A percentile compares a stretch with the other conserved stretches of the same genome.
Conservation (phyloP, 2,888 invertebrate genomes). For the Luperina nickerlii region DNA sequence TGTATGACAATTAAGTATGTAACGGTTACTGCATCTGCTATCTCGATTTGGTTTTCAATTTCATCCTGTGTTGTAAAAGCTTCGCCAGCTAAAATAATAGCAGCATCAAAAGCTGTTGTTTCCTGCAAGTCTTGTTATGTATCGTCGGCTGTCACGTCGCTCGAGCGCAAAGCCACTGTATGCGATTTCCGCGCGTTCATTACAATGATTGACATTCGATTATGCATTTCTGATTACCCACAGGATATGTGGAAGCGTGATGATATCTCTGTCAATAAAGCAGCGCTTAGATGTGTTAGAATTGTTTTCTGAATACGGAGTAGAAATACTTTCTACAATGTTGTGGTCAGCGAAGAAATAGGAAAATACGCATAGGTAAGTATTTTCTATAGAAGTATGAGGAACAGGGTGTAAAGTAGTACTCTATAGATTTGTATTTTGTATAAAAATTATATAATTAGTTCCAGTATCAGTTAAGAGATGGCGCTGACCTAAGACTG, state of each 20-base stretch:
- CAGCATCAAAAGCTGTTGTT: constrained; percentile 30
- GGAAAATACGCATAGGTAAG: background rate
- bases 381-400: background rate
- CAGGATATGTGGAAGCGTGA: constrained; percentile 44
- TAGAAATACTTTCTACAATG: background rate
- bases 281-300: constrained; percentile 13
- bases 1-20: too few species aligned
- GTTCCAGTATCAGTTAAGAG: too few species aligned
- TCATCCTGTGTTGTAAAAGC: background rate
- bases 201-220: constrained; percentile 66
- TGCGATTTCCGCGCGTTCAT: constrained; percentile 48
- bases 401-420: too few species aligned
- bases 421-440: too few species aligned
- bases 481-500: too few species aligned
- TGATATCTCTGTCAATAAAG: constrained; percentile 25
- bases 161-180: constrained; percentile 19
- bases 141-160: constrained; percentile 29
- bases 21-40: too few species aligned
- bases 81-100: background rate
- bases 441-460: too few species aligned
- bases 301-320: background rate
- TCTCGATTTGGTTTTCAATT: too few species aligned
- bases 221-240: constrained; percentile 62
- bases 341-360: background rate
- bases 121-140: constrained; percentile 39